Base-by-base conservation (phyloP, 2,113 vertebrate species). In the Sitta europaea region DNA sequence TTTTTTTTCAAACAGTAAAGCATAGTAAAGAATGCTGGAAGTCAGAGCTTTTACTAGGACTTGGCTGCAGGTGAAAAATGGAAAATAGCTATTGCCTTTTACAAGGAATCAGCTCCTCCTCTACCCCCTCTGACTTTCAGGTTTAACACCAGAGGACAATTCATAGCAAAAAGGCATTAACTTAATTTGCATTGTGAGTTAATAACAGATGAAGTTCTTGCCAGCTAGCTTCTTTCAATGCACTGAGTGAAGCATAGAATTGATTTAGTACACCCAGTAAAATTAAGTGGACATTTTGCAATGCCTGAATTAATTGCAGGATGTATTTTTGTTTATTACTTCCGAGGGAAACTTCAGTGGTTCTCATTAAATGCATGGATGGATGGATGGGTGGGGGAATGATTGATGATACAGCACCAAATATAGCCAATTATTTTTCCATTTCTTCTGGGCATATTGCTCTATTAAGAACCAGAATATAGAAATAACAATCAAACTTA, bases 301-400 rank as follows among this genome's bases (percentile, higher is more conserved):
- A 84, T 90, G 90, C 67, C 75, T 50, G 42, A 80, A 85, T 95
- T 97, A 97, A 97, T 92, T 97, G 94, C 77, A 95, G 91, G 80
- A 92, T 92, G 77, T 83, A 79, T 92, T 97, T 97, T 96, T 97
- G 86, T 97, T 95, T 96, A 92, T 96, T 91, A 78, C 74, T 96
- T 97, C 88, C 2, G 1, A 94, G 81, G 77, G 86, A 96, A 95
- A 95, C 25, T 90, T 95, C 82, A 78, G 74, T 91, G 73, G 25
- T 65, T 96, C 82, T 94, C 92, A 97, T 96, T 97, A 97, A 95
- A 95, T 72, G 61, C 50, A 84, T 91, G 86, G 42, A 82, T 91
- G 92, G 77, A 84, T 70, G 72, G 84, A 67, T 57, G 55, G 57
- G 16, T 67, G 55, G 59, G 42, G 88, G 91, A 51, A 83, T 68